Evolutionary conservation across 2,797 vertebrate genomes (phyloP), one percentile per base, ranked within the genome.

Genomic region (Notolabrus celidotus): DNA sequence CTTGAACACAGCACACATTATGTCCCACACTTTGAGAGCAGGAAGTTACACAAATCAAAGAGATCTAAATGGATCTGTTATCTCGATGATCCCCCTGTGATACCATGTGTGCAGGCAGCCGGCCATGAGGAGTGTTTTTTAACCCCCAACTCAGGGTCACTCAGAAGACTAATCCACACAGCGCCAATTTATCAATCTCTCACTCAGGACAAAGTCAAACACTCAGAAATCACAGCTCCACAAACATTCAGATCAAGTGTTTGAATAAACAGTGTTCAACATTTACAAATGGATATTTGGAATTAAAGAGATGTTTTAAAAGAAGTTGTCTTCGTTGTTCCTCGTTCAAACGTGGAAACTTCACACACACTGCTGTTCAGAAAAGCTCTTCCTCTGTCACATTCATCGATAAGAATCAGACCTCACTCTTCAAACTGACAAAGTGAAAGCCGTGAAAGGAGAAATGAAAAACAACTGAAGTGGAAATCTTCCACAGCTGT

Each of bases 1-100:
- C 63, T 86, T 57, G 71, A 57, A 76, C 27, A 1, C 58, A 16
- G 19, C 20, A 31, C 23, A 46, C 55, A 34, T 20, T 46, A 31
- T 67, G 11, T 38, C 56, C 25, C 25, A 45, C 16, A 57, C 36
- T 45, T 66, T 19, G 33, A 74, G 57, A 68, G 36, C 51, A 71
- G 47, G 81, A 85, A 76, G 70, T 74, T 33, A 65, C 71, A 60
- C 72, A 57, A 67, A 80, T 84, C 42, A 80, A 68, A 78, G 72
- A 67, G 58, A n/a, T 61, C 78, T 77, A 85, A 88, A 89, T 88
- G 86, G 80, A 78, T 73, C 53, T 67, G 62, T 76, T 86, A 89
- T 89, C 86, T 79, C 25, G 64, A 84, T 73, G 69, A 80, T 86
- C 83, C 74, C 62, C 10, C 19, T 53, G 60, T 22, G 69, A 85